These are phyloP conservation scores for Hedya salicella DNA, from an alignment of 2,888 invertebrate genomes.

Conservation along the genomic window DNA sequence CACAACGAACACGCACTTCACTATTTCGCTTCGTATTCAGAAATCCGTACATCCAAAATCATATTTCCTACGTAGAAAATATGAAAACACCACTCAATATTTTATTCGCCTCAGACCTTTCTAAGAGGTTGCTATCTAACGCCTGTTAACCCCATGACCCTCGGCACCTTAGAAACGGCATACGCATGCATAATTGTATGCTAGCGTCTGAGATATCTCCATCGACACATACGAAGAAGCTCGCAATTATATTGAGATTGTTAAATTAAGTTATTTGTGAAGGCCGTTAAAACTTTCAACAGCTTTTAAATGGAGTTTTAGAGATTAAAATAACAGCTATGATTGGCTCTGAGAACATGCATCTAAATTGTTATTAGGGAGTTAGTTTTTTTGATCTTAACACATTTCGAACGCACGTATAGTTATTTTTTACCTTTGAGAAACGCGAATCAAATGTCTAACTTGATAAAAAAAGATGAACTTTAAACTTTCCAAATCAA, in stretches of 20 bases:
- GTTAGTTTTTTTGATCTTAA: conserved; percentile 2
- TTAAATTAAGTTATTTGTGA: conserved; percentile 42
- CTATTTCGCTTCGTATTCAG: conserved; percentile 37
- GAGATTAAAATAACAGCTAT: conserved; percentile 20
- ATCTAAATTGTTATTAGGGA: conserved; percentile 5
- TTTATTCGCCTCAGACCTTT: conserved; percentile 61
- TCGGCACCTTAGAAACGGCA: conserved; percentile 64
- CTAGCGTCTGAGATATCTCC: conserved; percentile 51
- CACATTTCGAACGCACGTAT: conserved; percentile 1
- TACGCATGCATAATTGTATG: conserved; percentile 70
- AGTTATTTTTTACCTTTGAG: conserved; percentile 22
- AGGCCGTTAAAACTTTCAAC: conserved; percentile 28
- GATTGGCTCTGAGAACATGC: conserved; percentile 1
- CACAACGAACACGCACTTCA: conserved; percentile 31
- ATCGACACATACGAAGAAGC: conserved; percentile 38
- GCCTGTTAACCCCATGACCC: conserved; percentile 73
- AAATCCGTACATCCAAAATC: conserved; percentile 40
- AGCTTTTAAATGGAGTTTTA: conserved; percentile 7
- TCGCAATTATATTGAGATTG: conserved; percentile 41
- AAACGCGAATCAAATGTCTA: conserved; percentile 39
- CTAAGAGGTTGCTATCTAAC: conserved; percentile 63
- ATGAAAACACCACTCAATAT: conserved; percentile 57
- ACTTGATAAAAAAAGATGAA: conserved; percentile 66
- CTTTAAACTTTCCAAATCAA: conserved; percentile 74
- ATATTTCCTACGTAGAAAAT: conserved; percentile 37